Base-by-base conservation (phyloP, 2,888 invertebrate species). In the Mamestra brassicae region DNA sequence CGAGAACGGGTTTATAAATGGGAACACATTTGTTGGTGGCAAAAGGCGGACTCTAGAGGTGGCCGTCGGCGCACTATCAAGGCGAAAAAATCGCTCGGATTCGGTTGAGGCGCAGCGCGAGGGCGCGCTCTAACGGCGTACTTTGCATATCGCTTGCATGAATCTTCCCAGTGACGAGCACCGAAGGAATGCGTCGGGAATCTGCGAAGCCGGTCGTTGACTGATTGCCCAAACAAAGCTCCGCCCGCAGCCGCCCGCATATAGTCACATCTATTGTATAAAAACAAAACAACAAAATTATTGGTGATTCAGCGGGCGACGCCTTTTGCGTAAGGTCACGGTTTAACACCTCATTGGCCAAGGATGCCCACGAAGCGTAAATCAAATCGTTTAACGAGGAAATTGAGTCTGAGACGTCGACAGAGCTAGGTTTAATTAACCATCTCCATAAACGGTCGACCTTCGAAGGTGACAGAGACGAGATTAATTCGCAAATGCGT, bases 251-350 rank as follows among this genome's bases (percentile, higher is more conserved):
- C 84, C 79, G 77, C 83, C 87, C 85, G 87, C 88, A 88, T 92
- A 93, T 92, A 91, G 90, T 89, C 81, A 80, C 81, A 84, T 86
- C 89, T 89, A 89, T 87, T 87, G 86, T 85, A 87, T 85, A 90
- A 89, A 91, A 92, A 90, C 90, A 89, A 92, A 91, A 90, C 89
- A 86, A 85, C 88, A 87, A 89, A 92, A 91, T 89, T 69, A 91
- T 87, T 90, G 88, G 89, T 95, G 95, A 95, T 87, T 95, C 95
- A 95, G 88, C 89, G 76, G 76, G 81, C 86, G 88, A 86, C 81
- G 89, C 93, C 93, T 93, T 94, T 92, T 90, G 92, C 89, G 90
- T 93, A 95, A 95, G 94, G 95, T 93, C 94, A 90, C 91, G 88
- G 90, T 91, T 92, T 91, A 90, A 91, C 89, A 89, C 86, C 86